Base-by-base conservation (phyloP, 2,113 vertebrate species). In the Anarhynchus alexandrinus region DNA sequence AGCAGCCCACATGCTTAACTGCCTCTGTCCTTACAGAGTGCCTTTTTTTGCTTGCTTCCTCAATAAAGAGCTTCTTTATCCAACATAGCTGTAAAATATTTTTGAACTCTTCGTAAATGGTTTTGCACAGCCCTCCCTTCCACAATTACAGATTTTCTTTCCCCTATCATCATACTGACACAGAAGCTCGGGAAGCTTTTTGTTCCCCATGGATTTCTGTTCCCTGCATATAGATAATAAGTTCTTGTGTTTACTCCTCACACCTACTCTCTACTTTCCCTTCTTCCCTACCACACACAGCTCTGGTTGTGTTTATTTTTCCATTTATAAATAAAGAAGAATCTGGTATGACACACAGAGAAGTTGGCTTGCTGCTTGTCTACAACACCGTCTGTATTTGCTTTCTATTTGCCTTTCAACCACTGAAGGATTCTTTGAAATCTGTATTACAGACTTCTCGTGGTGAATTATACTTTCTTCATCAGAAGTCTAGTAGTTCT, bases 181-280 rank as follows among this genome's bases (percentile, higher is more conserved):
- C 5, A 55, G 30, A 78, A 81, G 22, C 25, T 70, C 36, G 12
- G 21, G 43, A 78, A 84, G 72, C 15, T 87, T 79, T 93, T 91
- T 74, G 14, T 66, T 93, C 29, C 59, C 22, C 16, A 16, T 47
- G 6, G 18, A 57, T 82, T 91, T 91, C 30, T 81, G 26, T 86
- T 94, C 59, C 27, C 34, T 83, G 25, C 25, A 7, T 34, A 7
- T 12, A 86, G 74, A 92, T 73, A 86, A 47, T 57, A 93, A 78
- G 15, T 84, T 83, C 49, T 93, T 71, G 27, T 88, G 77, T 93
- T 96, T 94, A 78, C 59, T 86, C 25, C 25, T 96, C 59, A 94
- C 81, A 84, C 81, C 81, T 87, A 70, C 83, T 91, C 69, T 29
- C 51, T 62, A 18, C 27, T 96, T 95, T 77, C 34, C 29, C 34